A percentile compares a stretch with the other conserved stretches of the same genome.
phyloP scores from a whole-genome alignment of 2,888 invertebrate genomes.

The Glyphotaelius pellucidus region DNA sequence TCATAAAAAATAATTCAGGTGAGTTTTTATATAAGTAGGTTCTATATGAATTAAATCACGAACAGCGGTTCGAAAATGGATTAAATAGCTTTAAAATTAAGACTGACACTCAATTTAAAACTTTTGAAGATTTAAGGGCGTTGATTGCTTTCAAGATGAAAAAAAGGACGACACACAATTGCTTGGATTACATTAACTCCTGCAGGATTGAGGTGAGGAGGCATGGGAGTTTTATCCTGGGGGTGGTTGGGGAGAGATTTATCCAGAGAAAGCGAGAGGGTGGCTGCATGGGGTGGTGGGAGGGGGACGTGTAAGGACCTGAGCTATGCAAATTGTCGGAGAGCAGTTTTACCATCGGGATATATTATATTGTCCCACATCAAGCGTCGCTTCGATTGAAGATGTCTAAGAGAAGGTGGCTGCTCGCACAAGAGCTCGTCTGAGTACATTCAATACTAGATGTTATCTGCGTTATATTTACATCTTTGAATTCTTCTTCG shows the following conservation, averaged over 20 bases:
- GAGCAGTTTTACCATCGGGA: slow-evolving; percentile 32
- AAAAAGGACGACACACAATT: slow-evolving; percentile 56
- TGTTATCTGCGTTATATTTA: background rate
- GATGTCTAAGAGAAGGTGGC: background rate
- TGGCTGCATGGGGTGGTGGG: slow-evolving; percentile 20
- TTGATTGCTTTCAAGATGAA: slow-evolving; percentile 41
- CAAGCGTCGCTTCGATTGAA: slow-evolving; percentile 25
- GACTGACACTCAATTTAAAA: background rate
- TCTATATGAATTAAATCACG: background rate
- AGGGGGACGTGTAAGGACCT: background rate
- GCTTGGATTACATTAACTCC: slow-evolving; percentile 58
- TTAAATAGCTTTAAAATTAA: slow-evolving; percentile 2
- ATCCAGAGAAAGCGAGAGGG: slow-evolving; percentile 16
- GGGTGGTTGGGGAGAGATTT: slow-evolving; percentile 13
- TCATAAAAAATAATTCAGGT: background rate
- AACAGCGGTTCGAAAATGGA: background rate
- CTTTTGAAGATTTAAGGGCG: slow-evolving; percentile 23
- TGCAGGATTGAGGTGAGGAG: slow-evolving; percentile 39
- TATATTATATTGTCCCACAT: slow-evolving; percentile 16
- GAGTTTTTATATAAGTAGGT: background rate
- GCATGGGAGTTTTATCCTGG: background rate
- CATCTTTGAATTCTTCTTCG: background rate
- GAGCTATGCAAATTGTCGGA: slow-evolving; percentile 29
- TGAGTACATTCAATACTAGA: background rate
- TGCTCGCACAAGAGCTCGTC: background rate